Evolutionary conservation across 2,888 invertebrate species (phyloP).

Genomic region (Drepanosiphum platanoidis): DNA sequence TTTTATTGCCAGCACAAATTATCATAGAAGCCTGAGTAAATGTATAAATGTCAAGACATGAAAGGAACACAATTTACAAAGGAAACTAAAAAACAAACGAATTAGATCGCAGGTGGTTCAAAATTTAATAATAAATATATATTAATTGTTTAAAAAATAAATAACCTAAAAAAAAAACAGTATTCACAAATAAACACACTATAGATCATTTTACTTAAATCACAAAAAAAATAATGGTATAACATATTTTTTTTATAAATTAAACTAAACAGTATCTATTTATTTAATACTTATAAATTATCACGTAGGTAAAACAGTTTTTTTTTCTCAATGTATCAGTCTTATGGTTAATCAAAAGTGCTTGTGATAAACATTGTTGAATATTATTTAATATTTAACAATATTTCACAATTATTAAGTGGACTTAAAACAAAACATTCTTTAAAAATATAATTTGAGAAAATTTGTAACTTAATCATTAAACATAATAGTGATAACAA

Average conservation of each 20-base stretch:
- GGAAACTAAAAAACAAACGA: too few relatives aligned
- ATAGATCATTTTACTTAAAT: too few relatives aligned
- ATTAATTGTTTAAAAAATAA: too few relatives aligned
- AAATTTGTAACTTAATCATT: background rate
- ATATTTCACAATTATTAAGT: background rate
- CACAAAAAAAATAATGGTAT: background rate
- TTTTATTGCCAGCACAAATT: too few relatives aligned
- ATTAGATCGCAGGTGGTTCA: too few relatives aligned
- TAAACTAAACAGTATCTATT: background rate
- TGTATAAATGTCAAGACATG: too few relatives aligned
- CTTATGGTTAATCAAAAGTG: background rate
- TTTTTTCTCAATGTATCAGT: background rate
- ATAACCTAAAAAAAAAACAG: too few relatives aligned
- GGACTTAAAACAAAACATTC: background rate
- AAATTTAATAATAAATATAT: too few relatives aligned
- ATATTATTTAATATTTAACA: background rate
- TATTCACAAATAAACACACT: background rate
- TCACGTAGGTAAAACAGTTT: background rate
- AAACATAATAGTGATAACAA: too few relatives aligned
- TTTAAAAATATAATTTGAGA: background rate
- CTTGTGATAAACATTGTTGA: background rate
- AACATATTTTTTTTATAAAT: background rate
- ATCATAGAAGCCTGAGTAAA: too few relatives aligned
- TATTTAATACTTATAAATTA: background rate
- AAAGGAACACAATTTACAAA: too few relatives aligned